Evolutionary conservation across 2,113 vertebrate species (phyloP).

Genomic region (Abramis brama): DNA sequence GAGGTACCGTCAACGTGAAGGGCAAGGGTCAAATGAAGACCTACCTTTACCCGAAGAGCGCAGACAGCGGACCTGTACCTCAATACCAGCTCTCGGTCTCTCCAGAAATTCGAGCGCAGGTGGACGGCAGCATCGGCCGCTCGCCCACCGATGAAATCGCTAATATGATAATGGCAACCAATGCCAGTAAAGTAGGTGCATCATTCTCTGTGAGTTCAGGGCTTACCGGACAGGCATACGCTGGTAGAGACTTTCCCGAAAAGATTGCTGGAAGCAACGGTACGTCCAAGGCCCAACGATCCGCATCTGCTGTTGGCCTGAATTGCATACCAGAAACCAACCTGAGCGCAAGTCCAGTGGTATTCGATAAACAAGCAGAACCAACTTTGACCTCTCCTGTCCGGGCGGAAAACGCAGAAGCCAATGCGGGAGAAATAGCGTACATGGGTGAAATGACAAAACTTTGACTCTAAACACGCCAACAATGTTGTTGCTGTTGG

Average conservation of each 20-base stretch:
- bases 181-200: slow-evolving; percentile 46
- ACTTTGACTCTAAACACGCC: slow-evolving; percentile 74
- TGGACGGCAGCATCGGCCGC: slow-evolving; percentile 98
- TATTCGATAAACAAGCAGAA: slow-evolving; percentile 43
- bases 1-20: slow-evolving; percentile 97
- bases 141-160: slow-evolving; percentile 94
- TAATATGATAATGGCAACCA: slow-evolving; percentile 82
- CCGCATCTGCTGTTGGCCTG: slow-evolving; percentile 64
- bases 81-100: slow-evolving; percentile 95
- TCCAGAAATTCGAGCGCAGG: slow-evolving; percentile 94
- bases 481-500: slow-evolving; percentile 64
- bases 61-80: slow-evolving; percentile 86
- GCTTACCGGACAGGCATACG: slow-evolving; percentile 55
- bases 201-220: slow-evolving; percentile 72
- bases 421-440: slow-evolving; percentile 45
- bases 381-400: slow-evolving; percentile 41
- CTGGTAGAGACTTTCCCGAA: slow-evolving; percentile 34
- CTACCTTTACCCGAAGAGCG: slow-evolving; percentile 92
- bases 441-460: slow-evolving; percentile 81
- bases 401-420: slow-evolving; percentile 43
- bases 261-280: slow-evolving; percentile 43
- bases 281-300: slow-evolving; percentile 54
- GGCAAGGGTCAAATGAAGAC: slow-evolving; percentile 99
- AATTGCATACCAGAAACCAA: slow-evolving; percentile 57
- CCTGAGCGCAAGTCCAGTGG: slow-evolving; percentile 48